Evolutionary conservation across 2,888 invertebrate genomes (phyloP).

Genomic region (Polyommatus icarus): DNA sequence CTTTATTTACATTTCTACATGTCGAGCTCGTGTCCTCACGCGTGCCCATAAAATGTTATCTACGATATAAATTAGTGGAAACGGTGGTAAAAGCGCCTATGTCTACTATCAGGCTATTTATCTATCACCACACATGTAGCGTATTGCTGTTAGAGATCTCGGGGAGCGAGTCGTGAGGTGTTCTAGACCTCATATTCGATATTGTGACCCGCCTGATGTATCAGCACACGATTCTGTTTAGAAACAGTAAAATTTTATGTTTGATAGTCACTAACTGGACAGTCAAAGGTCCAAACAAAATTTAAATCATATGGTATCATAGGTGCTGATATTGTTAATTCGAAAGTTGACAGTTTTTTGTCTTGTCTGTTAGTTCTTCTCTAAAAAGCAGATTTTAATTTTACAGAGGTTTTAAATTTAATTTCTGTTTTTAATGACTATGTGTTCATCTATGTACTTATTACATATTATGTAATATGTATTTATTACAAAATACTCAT

Average conservation of each 20-base stretch:
- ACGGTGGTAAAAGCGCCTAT: conserved; percentile 68
- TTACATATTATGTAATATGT: no score
- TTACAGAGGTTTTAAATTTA: no score
- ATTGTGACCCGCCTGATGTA: not conserved
- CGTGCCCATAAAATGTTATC: conserved; percentile 47
- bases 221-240: conserved; percentile 20
- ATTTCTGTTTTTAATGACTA: no score
- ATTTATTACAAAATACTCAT: no score
- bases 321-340: not conserved
- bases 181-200: conserved; percentile 26
- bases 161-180: conserved; percentile 39
- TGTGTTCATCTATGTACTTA: no score
- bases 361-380: no score
- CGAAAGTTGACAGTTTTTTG: no score
- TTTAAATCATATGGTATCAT: no score
- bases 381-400: no score
- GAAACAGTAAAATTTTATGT: not conserved
- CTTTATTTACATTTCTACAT: not conserved
- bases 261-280: not conserved
- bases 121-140: conserved; percentile 48
- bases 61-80: conserved; percentile 48
- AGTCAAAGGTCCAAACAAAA: not conserved
- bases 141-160: conserved; percentile 34
- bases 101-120: conserved; percentile 61
- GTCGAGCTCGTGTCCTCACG: not conserved